Percentiles rank a stretch among this genome's conserved stretches.
Conservation (phyloP, 53 echinoderm and acorn worm genomes). For the Echinarachnius parma region DNA sequence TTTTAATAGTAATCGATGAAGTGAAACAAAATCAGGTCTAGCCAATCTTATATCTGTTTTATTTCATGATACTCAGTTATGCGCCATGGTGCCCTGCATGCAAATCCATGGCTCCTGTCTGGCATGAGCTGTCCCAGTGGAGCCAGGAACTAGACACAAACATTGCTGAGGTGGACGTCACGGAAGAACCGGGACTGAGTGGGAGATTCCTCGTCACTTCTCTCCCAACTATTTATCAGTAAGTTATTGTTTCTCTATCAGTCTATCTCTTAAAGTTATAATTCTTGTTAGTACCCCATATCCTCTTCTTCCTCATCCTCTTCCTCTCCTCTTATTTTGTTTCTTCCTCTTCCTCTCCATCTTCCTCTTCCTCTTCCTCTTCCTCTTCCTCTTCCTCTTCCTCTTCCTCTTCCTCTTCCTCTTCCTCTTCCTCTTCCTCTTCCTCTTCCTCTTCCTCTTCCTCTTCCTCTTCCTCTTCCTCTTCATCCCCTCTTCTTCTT, state of each 20-base stretch:
- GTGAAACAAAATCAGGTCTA: no score
- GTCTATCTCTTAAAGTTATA: no score
- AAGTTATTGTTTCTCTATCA: no score
- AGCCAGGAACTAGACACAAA: constrained; percentile 70
- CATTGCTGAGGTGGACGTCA: constrained; percentile 92
- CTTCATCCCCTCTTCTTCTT: neutral
- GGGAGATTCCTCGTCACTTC: constrained; percentile 89
- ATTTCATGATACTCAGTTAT: no score
- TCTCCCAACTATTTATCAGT: constrained; percentile 93
- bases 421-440: neutral
- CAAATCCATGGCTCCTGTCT: constrained; percentile 74
- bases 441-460: neutral
- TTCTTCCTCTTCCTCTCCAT: neutral
- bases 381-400: neutral
- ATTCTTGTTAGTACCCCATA: no score
- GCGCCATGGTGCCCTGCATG: constrained; percentile 99
- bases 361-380: neutral
- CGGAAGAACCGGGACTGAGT: constrained; percentile 85
- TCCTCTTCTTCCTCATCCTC: neutral
- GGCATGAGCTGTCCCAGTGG: constrained; percentile 64
- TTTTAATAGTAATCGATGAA: no score
- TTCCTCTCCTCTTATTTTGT: neutral
- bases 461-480: neutral
- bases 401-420: neutral
- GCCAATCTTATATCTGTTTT: no score